A percentile compares a stretch with the other conserved stretches of the same genome.
phyloP scores from a whole-genome alignment of 2,888 invertebrate genomes.

The Phytoseiulus persimilis region DNA sequence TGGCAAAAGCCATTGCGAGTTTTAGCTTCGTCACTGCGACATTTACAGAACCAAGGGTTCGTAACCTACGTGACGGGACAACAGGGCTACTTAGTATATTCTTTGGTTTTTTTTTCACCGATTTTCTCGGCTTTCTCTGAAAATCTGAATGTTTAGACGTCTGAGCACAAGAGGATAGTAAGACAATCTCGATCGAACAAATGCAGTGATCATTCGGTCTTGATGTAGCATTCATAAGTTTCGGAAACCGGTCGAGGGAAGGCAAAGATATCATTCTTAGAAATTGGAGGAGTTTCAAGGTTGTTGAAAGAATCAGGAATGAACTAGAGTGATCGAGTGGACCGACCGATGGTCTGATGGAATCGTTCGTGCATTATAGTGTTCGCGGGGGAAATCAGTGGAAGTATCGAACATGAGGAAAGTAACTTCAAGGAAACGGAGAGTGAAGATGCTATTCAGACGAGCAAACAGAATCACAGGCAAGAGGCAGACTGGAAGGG shows the following conservation, averaged over 20 bases:
- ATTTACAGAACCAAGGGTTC: slow-evolving; percentile 31
- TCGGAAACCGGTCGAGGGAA: background rate
- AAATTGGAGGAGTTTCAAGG: no score
- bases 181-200: background rate
- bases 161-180: background rate
- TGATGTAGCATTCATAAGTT: background rate
- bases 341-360: no score
- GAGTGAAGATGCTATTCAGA: background rate
- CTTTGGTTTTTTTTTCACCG: background rate
- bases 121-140: background rate
- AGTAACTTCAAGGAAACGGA: background rate
- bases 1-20: slow-evolving; percentile 35
- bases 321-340: no score
- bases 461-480: background rate
- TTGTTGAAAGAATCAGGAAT: no score
- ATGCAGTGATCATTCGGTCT: background rate
- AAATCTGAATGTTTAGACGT: background rate
- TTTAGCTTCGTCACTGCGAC: slow-evolving; percentile 9
- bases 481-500: background rate
- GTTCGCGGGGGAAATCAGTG: no score
- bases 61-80: slow-evolving; percentile 1
- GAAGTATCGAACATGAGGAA: background rate
- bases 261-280: no score
- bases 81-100: background rate
- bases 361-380: no score